Evolutionary conservation across 1,140 invertebrate genomes (phyloP), one percentile per base, ranked within the genome.

Genomic region (Drosophila sp.): DNA sequence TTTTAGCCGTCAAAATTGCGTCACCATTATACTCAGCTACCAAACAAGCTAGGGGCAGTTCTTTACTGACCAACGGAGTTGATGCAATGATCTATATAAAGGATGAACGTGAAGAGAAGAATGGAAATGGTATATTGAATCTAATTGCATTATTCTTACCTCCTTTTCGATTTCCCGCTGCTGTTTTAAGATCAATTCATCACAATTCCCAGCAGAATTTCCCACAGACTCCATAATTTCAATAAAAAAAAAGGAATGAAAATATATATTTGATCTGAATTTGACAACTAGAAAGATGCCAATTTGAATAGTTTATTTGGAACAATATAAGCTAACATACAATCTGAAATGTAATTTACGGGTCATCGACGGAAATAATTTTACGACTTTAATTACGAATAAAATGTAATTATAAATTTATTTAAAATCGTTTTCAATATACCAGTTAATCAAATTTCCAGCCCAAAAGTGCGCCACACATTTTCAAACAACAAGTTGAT

Each of bases 91-190:
- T 98, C 97, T 98, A 48, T 38, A 62, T 76, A 65, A 38, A 27
- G 70, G 1, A 13, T 36, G 0, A n/a, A 51, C 21, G 21, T 34
- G 14, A 56, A 29, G 41, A 27, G 29, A 56, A 14, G 14, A 40
- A 25, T 13, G 9, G 7, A 9, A 34, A 27, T 25, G 16, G 7
- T 11, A 36, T 8, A 5, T 36, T 9, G 9, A 9, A 29, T 29
- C 3, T 29, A 6, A 6, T 29, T 57, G 3, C 21, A 14, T 25
- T 1, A 13, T 7, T 6, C 32, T 62, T 25, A 97, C 97, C 94
- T 98, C 96, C 94, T 96, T 96, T 92, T 98, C 97, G 91, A 98
- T 98, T 90, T 96, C 95, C 76, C 96, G 94, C 91, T 97, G 96
- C 92, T 98, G 97, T 92, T 97, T 96, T 92, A 98, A 94, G 78